phyloP scores from a whole-genome alignment of 2,888 invertebrate species.

The Sinhomidia bicolor region DNA sequence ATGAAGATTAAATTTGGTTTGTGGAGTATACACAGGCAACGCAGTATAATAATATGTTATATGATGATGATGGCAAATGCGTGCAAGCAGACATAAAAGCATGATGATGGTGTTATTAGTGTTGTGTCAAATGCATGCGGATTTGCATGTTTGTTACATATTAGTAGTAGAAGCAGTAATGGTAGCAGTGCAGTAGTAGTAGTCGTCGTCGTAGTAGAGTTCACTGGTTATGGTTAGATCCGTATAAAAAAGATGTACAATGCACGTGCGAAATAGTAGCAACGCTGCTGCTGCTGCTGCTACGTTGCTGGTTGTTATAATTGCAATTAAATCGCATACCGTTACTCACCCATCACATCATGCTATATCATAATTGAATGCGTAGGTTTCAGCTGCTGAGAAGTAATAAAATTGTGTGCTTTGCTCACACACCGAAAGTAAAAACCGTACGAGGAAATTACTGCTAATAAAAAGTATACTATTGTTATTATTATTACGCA shows the following conservation, averaged over 20 bases:
- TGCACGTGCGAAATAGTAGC: conserved; percentile 8
- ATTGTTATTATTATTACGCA: not conserved
- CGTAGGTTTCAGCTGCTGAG: not conserved
- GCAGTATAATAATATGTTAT: no score
- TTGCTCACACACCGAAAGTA: no score
- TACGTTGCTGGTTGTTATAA: not conserved
- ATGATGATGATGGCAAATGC: no score
- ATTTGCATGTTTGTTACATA: not conserved
- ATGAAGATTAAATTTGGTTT: not conserved
- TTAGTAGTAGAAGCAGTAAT: not conserved
- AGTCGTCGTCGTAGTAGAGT: no score
- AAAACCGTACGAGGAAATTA: not conserved
- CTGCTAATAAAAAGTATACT: not conserved
- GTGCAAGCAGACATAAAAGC: no score
- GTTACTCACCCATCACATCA: not conserved
- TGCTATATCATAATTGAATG: not conserved
- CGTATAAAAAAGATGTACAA: not conserved
- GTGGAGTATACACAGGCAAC: not conserved
- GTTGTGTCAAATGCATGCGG: not conserved
- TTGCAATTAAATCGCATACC: conserved; percentile 6
- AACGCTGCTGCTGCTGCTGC: not conserved
- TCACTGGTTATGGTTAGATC: not conserved
- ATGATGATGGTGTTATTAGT: no score
- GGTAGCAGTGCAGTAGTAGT: no score
- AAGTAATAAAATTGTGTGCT: no score